phyloP scores from a whole-genome alignment of 2,113 vertebrate genomes.

The Dipodomys stephensi region DNA sequence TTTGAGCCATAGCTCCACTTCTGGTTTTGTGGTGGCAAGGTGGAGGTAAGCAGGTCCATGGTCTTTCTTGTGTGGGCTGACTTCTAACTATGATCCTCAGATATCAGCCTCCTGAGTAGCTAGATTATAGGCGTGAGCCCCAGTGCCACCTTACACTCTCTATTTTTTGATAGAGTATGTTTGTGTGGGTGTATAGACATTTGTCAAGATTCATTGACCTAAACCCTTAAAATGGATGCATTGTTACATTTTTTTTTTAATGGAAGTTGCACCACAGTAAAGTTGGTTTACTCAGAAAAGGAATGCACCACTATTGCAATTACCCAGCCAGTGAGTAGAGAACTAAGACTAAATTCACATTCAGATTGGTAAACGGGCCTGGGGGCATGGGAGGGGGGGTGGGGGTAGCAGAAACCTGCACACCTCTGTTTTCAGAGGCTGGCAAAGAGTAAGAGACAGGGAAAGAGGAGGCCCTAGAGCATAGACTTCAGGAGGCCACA shows the following conservation, averaged over 20 bases:
- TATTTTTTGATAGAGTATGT: neutral
- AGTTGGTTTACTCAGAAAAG: slow-evolving; percentile 11
- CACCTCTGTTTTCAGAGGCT: neutral
- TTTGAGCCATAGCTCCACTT: neutral
- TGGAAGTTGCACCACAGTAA: neutral
- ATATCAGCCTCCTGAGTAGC: neutral
- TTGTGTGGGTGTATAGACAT: neutral
- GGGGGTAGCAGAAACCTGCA: neutral
- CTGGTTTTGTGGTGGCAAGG: too few species aligned
- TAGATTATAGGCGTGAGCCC: too few species aligned
- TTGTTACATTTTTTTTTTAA: neutral
- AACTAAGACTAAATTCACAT: neutral
- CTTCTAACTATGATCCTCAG: neutral
- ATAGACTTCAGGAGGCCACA: neutral
- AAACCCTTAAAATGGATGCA: neutral
- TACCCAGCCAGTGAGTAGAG: neutral
- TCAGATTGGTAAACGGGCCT: neutral
- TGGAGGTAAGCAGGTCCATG: too few species aligned
- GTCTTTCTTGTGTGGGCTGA: too few species aligned
- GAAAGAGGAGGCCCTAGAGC: neutral
- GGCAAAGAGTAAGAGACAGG: neutral
- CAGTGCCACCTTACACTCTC: neutral
- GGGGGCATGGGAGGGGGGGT: too few species aligned
- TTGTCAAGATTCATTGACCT: neutral
- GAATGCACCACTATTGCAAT: neutral